Evolutionary conservation across 2,888 invertebrate genomes (phyloP), one percentile per base, ranked within the genome.

Genomic region (Micoletzkya japonica): DNA sequence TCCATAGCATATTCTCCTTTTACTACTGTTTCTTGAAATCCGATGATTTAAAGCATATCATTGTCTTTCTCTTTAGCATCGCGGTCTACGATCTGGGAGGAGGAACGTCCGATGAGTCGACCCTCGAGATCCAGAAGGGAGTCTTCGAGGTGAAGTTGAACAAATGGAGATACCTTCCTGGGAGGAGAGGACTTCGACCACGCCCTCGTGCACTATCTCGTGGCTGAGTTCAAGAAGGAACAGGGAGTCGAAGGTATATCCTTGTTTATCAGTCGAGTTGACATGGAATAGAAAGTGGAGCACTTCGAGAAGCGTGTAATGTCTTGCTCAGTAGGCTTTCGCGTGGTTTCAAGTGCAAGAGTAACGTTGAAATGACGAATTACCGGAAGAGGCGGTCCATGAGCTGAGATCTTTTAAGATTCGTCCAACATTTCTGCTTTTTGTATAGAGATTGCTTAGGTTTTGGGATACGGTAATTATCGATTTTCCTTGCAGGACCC

Each of bases 121-220:
- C 99, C 78, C 89, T 98, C 76, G 98, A 98, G 89, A 98, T 99
- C 73, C 96, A 97, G 87, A 97, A 98, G 86, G 98, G 97, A 1
- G 98, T 98, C n/a, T 98, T 99, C 87, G 98, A 98, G 87, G 98
- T 98, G 14, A 97, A 98, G 88, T 97, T 97, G 0, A 99, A 98
- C 59, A 58, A 98, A 98, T 86, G 98, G 98, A 28, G 98, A 98
- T 88, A 98, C 98, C 0, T 91, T 97, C 87, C 90, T 98, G 49
- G 98, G 98, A 30, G 98, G 98, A 10, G 98, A 98, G 89, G 98
- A 98, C 89, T 99, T 98, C 84, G 98, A 98, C 87, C 96, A 97
- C 85, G 89, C 91, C 59, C 90, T 98, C 26, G 94, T 98, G n/a
- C 93, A 92, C 86, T 92, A 91, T 87, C 88, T 98, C 56, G 94